Base-by-base conservation (phyloP, 1,140 invertebrate genomes). In the Harpegnathos saltator region DNA sequence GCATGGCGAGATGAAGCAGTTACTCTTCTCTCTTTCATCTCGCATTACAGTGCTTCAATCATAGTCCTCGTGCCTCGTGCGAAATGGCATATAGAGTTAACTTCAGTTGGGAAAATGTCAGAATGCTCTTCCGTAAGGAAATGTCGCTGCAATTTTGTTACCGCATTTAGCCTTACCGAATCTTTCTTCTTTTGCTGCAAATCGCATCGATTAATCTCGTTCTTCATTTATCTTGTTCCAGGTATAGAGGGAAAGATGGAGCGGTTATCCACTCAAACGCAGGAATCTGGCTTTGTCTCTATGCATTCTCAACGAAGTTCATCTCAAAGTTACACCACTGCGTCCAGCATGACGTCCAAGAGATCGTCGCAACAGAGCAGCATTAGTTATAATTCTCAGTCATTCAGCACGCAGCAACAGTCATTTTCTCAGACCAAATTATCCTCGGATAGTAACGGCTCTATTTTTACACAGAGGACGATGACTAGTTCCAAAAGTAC, bases 281-380 rank as follows among this genome's bases (percentile, higher is more conserved):
- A 94, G 73, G 94, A 94, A 81, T 96, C 96, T 75, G 97, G 97
- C 82, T 97, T 97, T 91, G 95, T 97, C 65, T 97, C 97, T 3
- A 96, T 97, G 94, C 96, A 96, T 80, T 96, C 95, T 26, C 94
- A 95, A 85, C 93, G 96, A 85, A 96, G 95, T 62, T 95, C 95
- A 29, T 95, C 95, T 3, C 95, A 96, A 86, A 96, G 95, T 87
- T 96, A 95, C 71, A 95, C 95, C 15, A 91, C 94, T 2, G 82
- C 92, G 7, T 92, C 93, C 17, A 92, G 92, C 24, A 95, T 95
- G 65, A 95, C 95, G 75, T 96, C 95, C 7, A 95, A 95, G 90
- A 94, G 93, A 88, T 96, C 94, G 82, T 96, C 95, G 0, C 95
- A 95, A 66, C 94, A 96, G 90, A 95, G 95, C 91, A 92, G 92